These are phyloP conservation scores for Heliornis fulica DNA, from an alignment of 2,113 vertebrate genomes.

Conservation along the genomic window DNA sequence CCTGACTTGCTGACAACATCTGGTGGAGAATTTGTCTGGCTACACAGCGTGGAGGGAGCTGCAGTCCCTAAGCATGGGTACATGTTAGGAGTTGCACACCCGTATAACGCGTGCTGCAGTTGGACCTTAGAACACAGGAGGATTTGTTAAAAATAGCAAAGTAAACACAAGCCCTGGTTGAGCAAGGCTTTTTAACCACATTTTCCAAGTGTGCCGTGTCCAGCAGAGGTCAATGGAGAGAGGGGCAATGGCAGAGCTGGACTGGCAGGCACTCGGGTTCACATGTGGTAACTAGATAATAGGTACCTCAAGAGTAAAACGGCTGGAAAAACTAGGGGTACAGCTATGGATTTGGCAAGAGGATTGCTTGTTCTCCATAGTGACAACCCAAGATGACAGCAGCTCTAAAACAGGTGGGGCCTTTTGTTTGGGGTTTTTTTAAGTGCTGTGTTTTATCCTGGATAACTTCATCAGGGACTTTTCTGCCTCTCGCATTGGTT, in stretches of 20 bases:
- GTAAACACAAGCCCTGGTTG: neutral
- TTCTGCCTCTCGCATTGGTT: neutral
- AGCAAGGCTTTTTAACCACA: neutral
- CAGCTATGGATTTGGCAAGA: neutral
- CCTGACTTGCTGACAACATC: neutral
- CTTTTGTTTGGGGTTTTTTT: neutral
- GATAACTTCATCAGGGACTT: neutral
- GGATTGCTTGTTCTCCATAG: neutral
- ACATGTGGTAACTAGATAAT: neutral
- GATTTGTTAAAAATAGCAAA: neutral
- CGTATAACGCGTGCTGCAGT: neutral
- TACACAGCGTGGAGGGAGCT: neutral
- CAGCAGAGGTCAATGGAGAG: neutral
- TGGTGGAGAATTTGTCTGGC: neutral
- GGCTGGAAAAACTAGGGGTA: neutral
- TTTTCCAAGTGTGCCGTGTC: neutral
- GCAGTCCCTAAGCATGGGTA: neutral
- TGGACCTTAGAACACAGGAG: neutral
- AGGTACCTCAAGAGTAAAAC: neutral
- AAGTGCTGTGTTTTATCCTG: neutral
- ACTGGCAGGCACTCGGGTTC: neutral
- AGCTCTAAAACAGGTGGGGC: neutral
- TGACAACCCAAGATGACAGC: accelerated
- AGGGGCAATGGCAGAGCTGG: neutral
- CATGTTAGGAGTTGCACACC: neutral